Evolutionary conservation across 35 echinoderm and acorn worm species (phyloP), one percentile per base, ranked within the genome.

Genomic region (Hemicentrotus pulcherrimus): DNA sequence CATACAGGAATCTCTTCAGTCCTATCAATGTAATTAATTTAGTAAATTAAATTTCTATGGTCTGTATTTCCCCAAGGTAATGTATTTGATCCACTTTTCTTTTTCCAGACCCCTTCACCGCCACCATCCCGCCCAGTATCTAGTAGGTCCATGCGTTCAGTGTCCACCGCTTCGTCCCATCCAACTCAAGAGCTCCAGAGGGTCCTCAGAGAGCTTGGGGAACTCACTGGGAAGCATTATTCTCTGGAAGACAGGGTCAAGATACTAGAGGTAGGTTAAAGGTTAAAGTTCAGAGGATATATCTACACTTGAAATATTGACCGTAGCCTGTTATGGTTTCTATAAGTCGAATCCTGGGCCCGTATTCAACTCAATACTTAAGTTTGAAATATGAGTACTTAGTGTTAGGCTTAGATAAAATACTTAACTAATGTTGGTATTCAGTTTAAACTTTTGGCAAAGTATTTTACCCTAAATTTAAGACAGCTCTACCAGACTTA

Each of bases 131-230:
- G 97, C 16, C 96, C 97, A 35, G 96, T 93, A 31, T 93, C 91
- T 28, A 93, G 47, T 58, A 93, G 30, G 91, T 93, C 91, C 14
- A 58, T 93, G 48, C 46, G 96, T 18, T 97, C 98, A 12, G 95
- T 87, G 22, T 96, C 95, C 0, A 24, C 92, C 7, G 47, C 61
- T 14, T 94, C 95, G 31, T 14, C 87, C 16, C 97, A 97, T 60
- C 98, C 98, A 18, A 97, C 98, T 45, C 94, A 88, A 86, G 98
- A 99, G 88, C 96, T 99, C 32, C 98, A 99, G 92, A 94, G 94
- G 12, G 95, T 99, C 48, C 78, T 99, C 6, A 96, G 95, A 71
- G 86, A 99, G 33, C 95, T 99, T 59, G 98, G 98, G 47, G 98
- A 99, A 88, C 96, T 99, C 32, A 94, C 32, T 19, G 98, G 97